phyloP scores from a whole-genome alignment of 2,888 invertebrate species.

The Synergus umbraculus region DNA sequence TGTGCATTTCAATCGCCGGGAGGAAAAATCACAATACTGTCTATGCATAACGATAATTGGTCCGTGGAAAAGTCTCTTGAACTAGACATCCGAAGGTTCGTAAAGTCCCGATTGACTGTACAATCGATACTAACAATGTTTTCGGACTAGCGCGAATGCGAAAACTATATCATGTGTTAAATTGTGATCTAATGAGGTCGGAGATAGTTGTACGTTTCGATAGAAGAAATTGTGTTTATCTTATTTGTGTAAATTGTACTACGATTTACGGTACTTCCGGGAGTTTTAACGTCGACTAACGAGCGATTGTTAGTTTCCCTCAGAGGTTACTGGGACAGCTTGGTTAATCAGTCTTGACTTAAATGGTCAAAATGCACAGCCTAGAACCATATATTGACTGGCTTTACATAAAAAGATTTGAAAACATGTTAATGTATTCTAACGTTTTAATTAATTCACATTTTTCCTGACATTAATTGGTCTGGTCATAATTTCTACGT shows the following conservation, averaged over 20 bases:
- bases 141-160: background rate
- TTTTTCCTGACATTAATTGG: conserved; percentile 17
- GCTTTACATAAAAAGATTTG: background rate
- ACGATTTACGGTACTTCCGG: conserved; percentile 24
- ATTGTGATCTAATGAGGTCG: conserved; percentile 16
- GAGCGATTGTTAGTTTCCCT: conserved; percentile 39
- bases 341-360: conserved; percentile 38
- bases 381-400: background rate
- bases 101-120: background rate
- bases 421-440: background rate
- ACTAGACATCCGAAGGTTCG: conserved; percentile 12
- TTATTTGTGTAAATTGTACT: conserved; percentile 31
- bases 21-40: background rate
- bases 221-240: conserved; percentile 34
- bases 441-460: background rate
- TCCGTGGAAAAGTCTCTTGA: conserved; percentile 1
- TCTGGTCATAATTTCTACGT: conserved; percentile 9
- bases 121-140: conserved; percentile 1
- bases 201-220: conserved; percentile 19
- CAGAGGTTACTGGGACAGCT: conserved; percentile 34
- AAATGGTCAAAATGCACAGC: conserved; percentile 34
- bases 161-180: conserved; percentile 19
- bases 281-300: conserved; percentile 34
- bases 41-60: conserved; percentile 20
- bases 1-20: conserved; percentile 10